These are phyloP conservation scores for Meta bourneti DNA, from an alignment of 2,888 invertebrate species.

Conservation along the genomic window DNA sequence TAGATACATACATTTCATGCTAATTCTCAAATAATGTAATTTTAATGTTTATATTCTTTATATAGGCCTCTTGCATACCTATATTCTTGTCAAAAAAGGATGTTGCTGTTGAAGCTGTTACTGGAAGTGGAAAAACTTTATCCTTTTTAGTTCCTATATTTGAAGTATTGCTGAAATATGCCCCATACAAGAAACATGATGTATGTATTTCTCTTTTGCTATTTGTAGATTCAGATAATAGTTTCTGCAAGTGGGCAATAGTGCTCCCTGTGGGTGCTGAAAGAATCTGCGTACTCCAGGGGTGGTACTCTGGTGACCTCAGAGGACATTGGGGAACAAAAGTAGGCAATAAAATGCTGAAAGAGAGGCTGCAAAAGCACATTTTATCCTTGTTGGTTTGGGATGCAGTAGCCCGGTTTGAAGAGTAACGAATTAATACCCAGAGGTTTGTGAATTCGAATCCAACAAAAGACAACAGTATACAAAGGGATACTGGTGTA, in stretches of 20 bases:
- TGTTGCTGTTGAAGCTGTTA: conserved; percentile 98
- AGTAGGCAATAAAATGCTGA: too few species aligned
- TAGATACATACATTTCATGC: too few species aligned
- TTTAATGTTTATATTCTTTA: conserved; percentile 6
- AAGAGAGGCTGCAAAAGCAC: too few species aligned
- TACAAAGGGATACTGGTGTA: too few species aligned
- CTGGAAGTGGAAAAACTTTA: conserved; percentile 98
- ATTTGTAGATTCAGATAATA: background rate
- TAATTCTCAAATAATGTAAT: background rate
- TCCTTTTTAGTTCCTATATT: conserved; percentile 96
- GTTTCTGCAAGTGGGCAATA: background rate
- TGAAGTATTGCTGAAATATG: conserved; percentile 87
- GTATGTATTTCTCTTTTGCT: conserved; percentile 39
- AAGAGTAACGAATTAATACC: too few species aligned
- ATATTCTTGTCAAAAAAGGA: conserved; percentile 94
- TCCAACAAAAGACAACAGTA: too few species aligned
- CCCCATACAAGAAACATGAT: conserved; percentile 86
- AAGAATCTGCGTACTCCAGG: too few species aligned
- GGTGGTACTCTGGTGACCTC: too few species aligned
- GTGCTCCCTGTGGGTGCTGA: background rate
- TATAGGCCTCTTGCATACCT: conserved; percentile 92
- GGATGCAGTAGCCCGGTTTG: too few species aligned
- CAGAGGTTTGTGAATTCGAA: too few species aligned
- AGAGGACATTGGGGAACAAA: too few species aligned
- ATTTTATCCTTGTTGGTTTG: too few species aligned